Base-by-base conservation (phyloP, 2,888 invertebrate genomes). In the Dryadula phaetusa region DNA sequence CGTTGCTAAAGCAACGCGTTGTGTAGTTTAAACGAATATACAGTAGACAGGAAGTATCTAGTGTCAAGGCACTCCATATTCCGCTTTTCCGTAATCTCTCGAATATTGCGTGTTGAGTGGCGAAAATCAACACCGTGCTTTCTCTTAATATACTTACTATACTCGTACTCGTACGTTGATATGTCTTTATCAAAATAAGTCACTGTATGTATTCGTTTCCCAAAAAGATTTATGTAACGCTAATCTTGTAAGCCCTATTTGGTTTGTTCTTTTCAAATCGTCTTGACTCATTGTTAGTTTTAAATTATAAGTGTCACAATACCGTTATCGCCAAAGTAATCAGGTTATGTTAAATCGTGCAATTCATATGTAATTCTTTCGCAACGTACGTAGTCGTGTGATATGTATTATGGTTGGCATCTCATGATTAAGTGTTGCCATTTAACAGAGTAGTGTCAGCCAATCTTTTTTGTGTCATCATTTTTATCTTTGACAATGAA, bases 401-500 rank as follows among this genome's bases (percentile, higher is more conserved):
- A 82, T 77, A 79, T 74, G 76, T 75, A 77, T 82, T 80, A 79
- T 74, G 71, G 77, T 79, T 73, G 72, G 70, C 74, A 68, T 75
- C 79, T 77, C 79, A 74, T 80, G 80, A 85, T 80, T 84, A 81
- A 84, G 82, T 77, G 79, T 79, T 78, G 70, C 87, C 85, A 82
- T 87, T 85, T 87, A 80, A 77, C 82, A 81, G 66, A 72, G 32
- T 32, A 40, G 28, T 66, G 10, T 75, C 70, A 64, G 63, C 72
- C 67, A 72, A 69, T 72, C 61, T 49, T 61, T 52, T 40, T 49
- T 54, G 37, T 54, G 28, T 46, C 46, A 49, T 73, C 63, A 68
- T 69, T 37, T 58, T 56, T 44, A 52, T 61, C 8, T 8, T 68
- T 14, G 60, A 40, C 56, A 65, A 65, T 52, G n/a, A 61, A 49